These are phyloP conservation scores for Oreohelix idahoensis DNA, from an alignment of 1,140 invertebrate genomes.

Conservation along the genomic window DNA sequence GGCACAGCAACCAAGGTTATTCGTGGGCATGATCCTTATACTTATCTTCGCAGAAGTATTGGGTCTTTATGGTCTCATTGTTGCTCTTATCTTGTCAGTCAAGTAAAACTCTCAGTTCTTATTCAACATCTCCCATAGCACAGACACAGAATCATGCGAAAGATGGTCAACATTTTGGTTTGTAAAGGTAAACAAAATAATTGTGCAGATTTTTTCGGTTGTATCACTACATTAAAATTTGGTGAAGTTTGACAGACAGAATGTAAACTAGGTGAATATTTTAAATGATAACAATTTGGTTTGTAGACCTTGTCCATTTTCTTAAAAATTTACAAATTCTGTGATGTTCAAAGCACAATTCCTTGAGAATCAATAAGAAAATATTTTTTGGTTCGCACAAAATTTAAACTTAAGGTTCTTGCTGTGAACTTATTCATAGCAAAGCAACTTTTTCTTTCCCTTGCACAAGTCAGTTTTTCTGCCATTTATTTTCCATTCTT, in stretches of 20 bases:
- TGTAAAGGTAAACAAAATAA: background rate
- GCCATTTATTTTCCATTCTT: background rate
- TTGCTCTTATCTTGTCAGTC: constrained; percentile 94
- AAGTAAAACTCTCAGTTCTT: constrained; percentile 30
- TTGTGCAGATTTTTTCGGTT: background rate
- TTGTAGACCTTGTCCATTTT: too few relatives aligned
- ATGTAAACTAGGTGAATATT: too few relatives aligned
- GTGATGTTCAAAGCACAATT: too few relatives aligned
- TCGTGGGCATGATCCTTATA: constrained; percentile 98
- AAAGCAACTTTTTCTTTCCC: too few relatives aligned
- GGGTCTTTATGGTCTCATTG: constrained; percentile 99
- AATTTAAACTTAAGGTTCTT: too few relatives aligned
- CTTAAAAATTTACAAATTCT: too few relatives aligned
- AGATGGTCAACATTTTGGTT: background rate
- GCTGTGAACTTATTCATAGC: too few relatives aligned
- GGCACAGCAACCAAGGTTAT: constrained; percentile 95
- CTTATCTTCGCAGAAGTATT: constrained; percentile 99
- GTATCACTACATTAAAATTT: background rate
- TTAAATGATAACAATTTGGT: too few relatives aligned
- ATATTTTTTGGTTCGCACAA: too few relatives aligned
- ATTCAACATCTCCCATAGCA: background rate
- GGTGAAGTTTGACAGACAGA: too few relatives aligned
- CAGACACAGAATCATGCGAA: background rate
- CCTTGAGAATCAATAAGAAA: too few relatives aligned
- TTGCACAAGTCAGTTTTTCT: background rate